Percentiles rank a stretch among this genome's conserved stretches.
These are phyloP conservation scores for Oryzias woworae DNA, from an alignment of 2,113 vertebrate genomes.

Conservation along the genomic window DNA sequence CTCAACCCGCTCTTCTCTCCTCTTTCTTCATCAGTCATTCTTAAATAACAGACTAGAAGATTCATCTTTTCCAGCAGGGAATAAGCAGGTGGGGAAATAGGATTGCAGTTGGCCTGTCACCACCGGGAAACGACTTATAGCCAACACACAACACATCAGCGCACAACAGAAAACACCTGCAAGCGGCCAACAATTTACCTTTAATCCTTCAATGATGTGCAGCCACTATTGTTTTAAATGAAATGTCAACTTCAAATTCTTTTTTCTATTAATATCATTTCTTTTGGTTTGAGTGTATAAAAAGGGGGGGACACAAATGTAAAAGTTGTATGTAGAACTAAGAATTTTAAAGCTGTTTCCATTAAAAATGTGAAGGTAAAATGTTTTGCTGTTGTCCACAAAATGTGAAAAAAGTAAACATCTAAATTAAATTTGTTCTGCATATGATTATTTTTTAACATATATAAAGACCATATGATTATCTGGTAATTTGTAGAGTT, in stretches of 20 bases:
- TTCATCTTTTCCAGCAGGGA: constrained; percentile 67
- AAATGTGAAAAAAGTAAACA: too few relatives aligned
- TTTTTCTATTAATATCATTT: background rate
- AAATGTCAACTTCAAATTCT: background rate
- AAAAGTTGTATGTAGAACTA: background rate
- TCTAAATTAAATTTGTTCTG: too few relatives aligned
- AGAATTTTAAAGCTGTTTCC: too few relatives aligned
- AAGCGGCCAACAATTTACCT: constrained; percentile 1
- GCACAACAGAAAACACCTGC: constrained; percentile 14
- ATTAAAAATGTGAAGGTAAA: too few relatives aligned
- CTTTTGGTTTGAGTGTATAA: background rate
- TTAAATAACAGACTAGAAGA: constrained; percentile 76
- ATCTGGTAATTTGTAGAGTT: too few relatives aligned
- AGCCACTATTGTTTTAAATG: background rate
- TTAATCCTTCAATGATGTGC: background rate
- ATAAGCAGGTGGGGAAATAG: constrained; percentile 70
- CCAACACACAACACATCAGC: constrained; percentile 40
- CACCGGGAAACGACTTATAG: constrained; percentile 56
- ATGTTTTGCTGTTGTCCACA: too few relatives aligned
- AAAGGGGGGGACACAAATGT: background rate
- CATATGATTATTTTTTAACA: too few relatives aligned
- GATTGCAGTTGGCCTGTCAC: constrained; percentile 70
- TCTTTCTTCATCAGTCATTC: constrained; percentile 67
- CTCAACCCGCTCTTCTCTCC: constrained; percentile 39
- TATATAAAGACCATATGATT: too few relatives aligned